Base-by-base conservation (phyloP, 2,888 invertebrate genomes). In the Cylindroiulus punctatus region DNA sequence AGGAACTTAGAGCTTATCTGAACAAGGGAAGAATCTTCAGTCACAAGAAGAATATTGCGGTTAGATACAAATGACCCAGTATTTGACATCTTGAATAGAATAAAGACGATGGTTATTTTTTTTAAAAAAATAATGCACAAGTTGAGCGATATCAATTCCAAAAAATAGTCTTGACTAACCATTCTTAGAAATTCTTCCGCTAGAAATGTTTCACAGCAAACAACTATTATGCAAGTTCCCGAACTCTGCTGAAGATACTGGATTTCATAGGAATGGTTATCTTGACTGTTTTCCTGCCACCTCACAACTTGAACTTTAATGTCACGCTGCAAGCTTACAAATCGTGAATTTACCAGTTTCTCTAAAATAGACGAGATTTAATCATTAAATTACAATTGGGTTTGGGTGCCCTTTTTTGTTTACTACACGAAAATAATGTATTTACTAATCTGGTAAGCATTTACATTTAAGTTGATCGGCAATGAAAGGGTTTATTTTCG, bases 361-460 rank as follows among this genome's bases (percentile, higher is more conserved):
- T 30, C 76, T 76, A 5, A 76, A 76, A 76, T 65, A 65, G 57
- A 65, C 10, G 57, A 65, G n/a, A n/a, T n/a, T n/a, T n/a, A n/a
- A n/a, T n/a, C n/a, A n/a, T n/a, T n/a, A n/a, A n/a, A n/a, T n/a
- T n/a, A n/a, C n/a, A n/a, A n/a, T 8, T n/a, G n/a, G n/a, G n/a
- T n/a, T n/a, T n/a, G n/a, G n/a, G n/a, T n/a, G n/a, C n/a, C n/a
- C n/a, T n/a, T n/a, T n/a, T n/a, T n/a, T n/a, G n/a, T n/a, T n/a
- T n/a, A n/a, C n/a, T n/a, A n/a, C n/a, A n/a, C n/a, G n/a, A n/a
- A n/a, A n/a, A n/a, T n/a, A n/a, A n/a, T n/a, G n/a, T n/a, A n/a
- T n/a, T n/a, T n/a, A n/a, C n/a, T n/a, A n/a, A n/a, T n/a, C n/a
- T n/a, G n/a, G n/a, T n/a, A n/a, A n/a, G n/a, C n/a, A n/a, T n/a